These are phyloP conservation scores for Hirtodrosophila histrioides DNA, from an alignment of 2,888 invertebrate species.

Conservation along the genomic window DNA sequence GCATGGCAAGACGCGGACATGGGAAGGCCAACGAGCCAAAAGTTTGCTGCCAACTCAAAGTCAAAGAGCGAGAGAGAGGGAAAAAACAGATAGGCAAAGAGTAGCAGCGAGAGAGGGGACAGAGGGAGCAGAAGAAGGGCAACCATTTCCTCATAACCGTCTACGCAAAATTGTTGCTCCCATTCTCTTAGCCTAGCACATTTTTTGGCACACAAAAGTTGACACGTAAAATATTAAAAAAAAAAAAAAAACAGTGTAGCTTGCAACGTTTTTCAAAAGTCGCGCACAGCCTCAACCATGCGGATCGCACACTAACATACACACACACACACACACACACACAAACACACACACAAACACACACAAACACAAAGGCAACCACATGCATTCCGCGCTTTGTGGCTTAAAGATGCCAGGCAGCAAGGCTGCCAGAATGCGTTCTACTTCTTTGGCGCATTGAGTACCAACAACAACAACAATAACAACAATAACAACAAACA, in stretches of 20 bases:
- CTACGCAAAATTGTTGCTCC: slow-evolving; percentile 56
- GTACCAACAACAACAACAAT: background rate
- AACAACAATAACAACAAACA: slow-evolving; percentile 9
- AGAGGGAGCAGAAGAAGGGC: slow-evolving; percentile 1
- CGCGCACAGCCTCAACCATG: slow-evolving; percentile 37
- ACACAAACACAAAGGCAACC: slow-evolving; percentile 13
- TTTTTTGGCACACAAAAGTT: slow-evolving; percentile 71
- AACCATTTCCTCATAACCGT: slow-evolving; percentile 44
- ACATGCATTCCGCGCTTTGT: slow-evolving; percentile 39
- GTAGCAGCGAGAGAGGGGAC: background rate
- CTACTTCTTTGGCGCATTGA: slow-evolving; percentile 27
- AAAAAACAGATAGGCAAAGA: background rate
- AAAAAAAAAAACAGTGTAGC: slow-evolving; percentile 25
- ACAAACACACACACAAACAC: slow-evolving; percentile 16
- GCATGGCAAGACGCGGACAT: slow-evolving; percentile 59
- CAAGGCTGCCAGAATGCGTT: slow-evolving; percentile 35
- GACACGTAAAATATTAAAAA: slow-evolving; percentile 74
- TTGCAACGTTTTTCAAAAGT: slow-evolving; percentile 34
- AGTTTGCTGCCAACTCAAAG: slow-evolving; percentile 56
- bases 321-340: slow-evolving; percentile 10
- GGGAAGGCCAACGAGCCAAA: slow-evolving; percentile 49
- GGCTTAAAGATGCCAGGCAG: slow-evolving; percentile 46
- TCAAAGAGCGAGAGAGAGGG: slow-evolving; percentile 21
- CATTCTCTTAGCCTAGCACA: slow-evolving; percentile 34
- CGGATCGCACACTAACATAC: slow-evolving; percentile 25